Conservation (phyloP, 1,140 invertebrate genomes). For the Lordiphosa mommai region DNA sequence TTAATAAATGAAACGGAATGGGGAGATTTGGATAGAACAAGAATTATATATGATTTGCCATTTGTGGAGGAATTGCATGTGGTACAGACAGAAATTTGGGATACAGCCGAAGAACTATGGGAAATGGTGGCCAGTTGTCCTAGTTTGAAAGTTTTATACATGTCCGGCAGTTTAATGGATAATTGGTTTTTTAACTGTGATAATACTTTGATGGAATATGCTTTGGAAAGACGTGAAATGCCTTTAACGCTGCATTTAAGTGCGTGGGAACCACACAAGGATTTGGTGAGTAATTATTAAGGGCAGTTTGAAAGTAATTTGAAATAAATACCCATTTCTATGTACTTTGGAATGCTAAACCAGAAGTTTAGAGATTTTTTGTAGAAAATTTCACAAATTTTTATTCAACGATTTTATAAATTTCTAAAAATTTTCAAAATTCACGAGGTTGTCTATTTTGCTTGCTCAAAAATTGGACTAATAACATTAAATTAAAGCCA, state of each 20-base stretch:
- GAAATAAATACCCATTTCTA: neutral
- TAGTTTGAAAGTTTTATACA: neutral
- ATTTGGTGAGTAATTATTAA: neutral
- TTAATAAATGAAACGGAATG: neutral
- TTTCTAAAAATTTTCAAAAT: too few relatives aligned
- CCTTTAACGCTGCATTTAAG: neutral
- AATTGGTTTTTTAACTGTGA: neutral
- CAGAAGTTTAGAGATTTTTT: too few relatives aligned
- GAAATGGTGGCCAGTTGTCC: neutral
- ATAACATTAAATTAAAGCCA: too few relatives aligned
- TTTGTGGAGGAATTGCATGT: neutral
- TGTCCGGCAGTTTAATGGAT: neutral
- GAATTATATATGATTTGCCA: neutral
- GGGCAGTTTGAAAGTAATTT: neutral
- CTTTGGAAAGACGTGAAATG: neutral
- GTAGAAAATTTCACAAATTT: too few relatives aligned
- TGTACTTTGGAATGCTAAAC: too few relatives aligned
- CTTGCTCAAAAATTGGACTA: too few relatives aligned
- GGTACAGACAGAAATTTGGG: neutral
- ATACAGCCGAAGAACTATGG: slow-evolving; percentile 1
- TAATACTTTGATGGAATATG: neutral
- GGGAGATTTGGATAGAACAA: neutral
- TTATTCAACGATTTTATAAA: too few relatives aligned
- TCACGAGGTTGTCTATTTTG: too few relatives aligned
- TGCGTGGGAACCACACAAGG: neutral